Evolutionary conservation across 2,797 vertebrate genomes (phyloP), one percentile per base, ranked within the genome.

Genomic region (Micropoecilia bifurca): DNA sequence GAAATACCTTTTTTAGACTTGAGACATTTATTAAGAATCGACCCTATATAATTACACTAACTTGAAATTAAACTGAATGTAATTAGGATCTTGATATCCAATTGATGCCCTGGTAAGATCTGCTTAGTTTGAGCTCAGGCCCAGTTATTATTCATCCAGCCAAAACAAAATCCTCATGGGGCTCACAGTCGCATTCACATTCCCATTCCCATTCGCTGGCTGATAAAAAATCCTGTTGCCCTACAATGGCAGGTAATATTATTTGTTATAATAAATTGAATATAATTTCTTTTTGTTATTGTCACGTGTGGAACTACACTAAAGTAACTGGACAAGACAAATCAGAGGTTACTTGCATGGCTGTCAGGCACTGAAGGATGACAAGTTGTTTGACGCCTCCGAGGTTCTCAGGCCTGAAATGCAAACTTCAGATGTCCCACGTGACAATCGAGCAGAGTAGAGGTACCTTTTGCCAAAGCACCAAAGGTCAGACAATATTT

Each of bases 361-460:
- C 10, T 13, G 4, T 94, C 90, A 97, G 13, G 96, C 95, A 33
- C 95, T 97, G 81, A 99, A 98, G n/a, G 97, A 97, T 0, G 96
- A 97, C 0, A 85, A 93, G 39, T 97, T 96, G 48, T 93, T 93
- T 39, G 45, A 90, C 0, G 84, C 94, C 22, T 96, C 95, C 8
- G 93, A 94, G 10, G 94, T 95, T 78, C 86, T 90, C 22, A 90
- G 91, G 39, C 91, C 93, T 6, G 97, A 95, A 28, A 88, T 3
- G 59, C 91, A 95, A 33, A 83, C 73, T 0, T 97, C 97, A 0
- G 96, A 96, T 0, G 91, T 95, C 9, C 78, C 71, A 30, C 87
- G 93, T 48, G 96, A 95, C 0, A 90, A 89, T 18, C 94, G 94
- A 47, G 85, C 83, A 0, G 76, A 76, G 28, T 85, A 85, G 66